Evolutionary conservation across 2,888 invertebrate species (phyloP).

Genomic region (Phaedon cochleariae): DNA sequence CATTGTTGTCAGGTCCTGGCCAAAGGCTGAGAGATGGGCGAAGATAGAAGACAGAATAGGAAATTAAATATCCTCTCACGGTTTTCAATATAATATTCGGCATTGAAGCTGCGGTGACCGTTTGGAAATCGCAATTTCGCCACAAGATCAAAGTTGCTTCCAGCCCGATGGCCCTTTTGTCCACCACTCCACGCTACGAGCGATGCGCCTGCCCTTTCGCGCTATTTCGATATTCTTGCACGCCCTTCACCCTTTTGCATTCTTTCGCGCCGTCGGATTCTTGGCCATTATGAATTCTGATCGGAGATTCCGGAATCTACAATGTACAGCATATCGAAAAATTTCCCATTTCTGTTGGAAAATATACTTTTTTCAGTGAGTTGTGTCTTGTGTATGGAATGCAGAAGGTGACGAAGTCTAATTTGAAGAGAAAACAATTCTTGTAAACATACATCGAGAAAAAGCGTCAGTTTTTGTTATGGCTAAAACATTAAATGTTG

Average conservation of each 20-base stretch:
- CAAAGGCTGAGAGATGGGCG: too few relatives aligned
- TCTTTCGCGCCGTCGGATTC: slow-evolving; percentile 44
- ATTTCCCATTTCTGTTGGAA: too few relatives aligned
- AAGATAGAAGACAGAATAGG: too few relatives aligned
- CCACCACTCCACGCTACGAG: slow-evolving; percentile 43
- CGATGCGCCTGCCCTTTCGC: slow-evolving; percentile 1
- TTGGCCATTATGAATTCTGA: slow-evolving; percentile 33
- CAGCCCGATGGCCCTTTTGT: slow-evolving; percentile 59
- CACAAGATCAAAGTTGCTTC: slow-evolving; percentile 61
- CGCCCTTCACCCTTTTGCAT: slow-evolving; percentile 46
- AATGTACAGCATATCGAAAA: too few relatives aligned
- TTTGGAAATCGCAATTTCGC: slow-evolving; percentile 62
- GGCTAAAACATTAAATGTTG: too few relatives aligned
- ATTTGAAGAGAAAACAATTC: too few relatives aligned
- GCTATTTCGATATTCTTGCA: slow-evolving; percentile 31
- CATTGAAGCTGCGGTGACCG: slow-evolving; percentile 58
- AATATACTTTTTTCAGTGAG: too few relatives aligned
- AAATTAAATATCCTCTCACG: slow-evolving; percentile 25
- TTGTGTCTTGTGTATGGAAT: too few relatives aligned
- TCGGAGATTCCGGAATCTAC: slow-evolving; percentile 6
- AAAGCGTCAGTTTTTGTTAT: too few relatives aligned
- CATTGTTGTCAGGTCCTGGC: not conserved
- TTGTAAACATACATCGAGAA: too few relatives aligned
- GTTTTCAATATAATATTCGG: slow-evolving; percentile 59
- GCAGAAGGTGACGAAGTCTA: too few relatives aligned